Evolutionary conservation across 1,140 invertebrate genomes (phyloP).

Genomic region (Hestina assimilis): DNA sequence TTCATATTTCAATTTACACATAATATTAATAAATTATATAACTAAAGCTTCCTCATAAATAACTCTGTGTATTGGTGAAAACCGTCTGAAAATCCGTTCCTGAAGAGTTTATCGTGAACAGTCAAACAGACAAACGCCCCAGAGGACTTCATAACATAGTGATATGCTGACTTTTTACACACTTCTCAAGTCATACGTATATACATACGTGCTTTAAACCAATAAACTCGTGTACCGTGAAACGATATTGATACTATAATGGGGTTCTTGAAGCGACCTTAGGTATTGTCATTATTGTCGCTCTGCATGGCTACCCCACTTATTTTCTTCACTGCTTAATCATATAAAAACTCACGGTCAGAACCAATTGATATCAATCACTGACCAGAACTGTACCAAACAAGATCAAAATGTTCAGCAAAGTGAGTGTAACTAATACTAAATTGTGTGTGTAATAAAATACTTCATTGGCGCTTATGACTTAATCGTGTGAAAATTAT

Average conservation of each 20-base stretch:
- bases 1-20: too few species aligned
- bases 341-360: constrained; percentile 51
- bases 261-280: constrained; percentile 34
- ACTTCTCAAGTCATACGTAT: background rate
- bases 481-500: constrained; percentile 19
- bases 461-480: background rate
- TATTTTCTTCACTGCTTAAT: constrained; percentile 40
- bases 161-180: constrained; percentile 4
- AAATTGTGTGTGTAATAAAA: constrained; percentile 19
- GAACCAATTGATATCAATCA: constrained; percentile 41
- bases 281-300: constrained; percentile 38
- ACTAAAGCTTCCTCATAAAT: too few species aligned
- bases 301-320: constrained; percentile 42
- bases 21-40: too few species aligned
- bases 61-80: too few species aligned
- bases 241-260: constrained; percentile 41
- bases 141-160: constrained; percentile 3
- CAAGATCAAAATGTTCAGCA: constrained; percentile 63
- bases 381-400: constrained; percentile 32
- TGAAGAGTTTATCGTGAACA: too few species aligned
- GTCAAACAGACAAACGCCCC: too few species aligned
- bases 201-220: constrained; percentile 10
- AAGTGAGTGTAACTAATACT: constrained; percentile 45
- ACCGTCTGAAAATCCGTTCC: too few species aligned
- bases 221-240: constrained; percentile 23